Conservation (phyloP, 2,113 vertebrate species). For the Myiagra hebetior region DNA sequence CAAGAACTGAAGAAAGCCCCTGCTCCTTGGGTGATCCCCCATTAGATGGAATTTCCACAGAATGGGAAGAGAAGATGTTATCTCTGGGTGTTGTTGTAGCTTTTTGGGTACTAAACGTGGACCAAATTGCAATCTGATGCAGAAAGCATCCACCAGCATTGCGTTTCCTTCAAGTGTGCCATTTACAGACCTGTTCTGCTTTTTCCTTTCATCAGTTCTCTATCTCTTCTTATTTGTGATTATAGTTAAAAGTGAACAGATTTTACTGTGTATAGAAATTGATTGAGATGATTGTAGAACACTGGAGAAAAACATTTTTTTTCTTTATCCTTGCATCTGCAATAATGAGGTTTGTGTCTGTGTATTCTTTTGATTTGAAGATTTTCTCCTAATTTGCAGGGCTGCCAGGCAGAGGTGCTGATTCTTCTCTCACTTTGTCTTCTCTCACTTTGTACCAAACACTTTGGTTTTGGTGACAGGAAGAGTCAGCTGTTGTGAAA, state of each 20-base stretch:
- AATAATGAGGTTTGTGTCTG: background rate
- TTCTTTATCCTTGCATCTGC: background rate
- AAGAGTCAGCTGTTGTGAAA: constrained; percentile 19
- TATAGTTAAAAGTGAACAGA: background rate
- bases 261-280: background rate
- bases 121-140: background rate
- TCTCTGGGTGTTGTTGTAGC: background rate
- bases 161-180: background rate
- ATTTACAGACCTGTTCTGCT: background rate
- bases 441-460: background rate
- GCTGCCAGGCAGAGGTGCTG: background rate
- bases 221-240: background rate
- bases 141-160: background rate
- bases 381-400: background rate
- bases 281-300: background rate
- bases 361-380: background rate
- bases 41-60: background rate
- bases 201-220: background rate
- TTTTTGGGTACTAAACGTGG: background rate
- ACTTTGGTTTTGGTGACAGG: background rate
- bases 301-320: background rate
- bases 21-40: background rate
- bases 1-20: background rate
- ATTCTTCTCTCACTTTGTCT: background rate
- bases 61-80: background rate